These are phyloP conservation scores for Cynocephalus volans DNA, from an alignment of 2,113 vertebrate genomes.

Conservation along the genomic window DNA sequence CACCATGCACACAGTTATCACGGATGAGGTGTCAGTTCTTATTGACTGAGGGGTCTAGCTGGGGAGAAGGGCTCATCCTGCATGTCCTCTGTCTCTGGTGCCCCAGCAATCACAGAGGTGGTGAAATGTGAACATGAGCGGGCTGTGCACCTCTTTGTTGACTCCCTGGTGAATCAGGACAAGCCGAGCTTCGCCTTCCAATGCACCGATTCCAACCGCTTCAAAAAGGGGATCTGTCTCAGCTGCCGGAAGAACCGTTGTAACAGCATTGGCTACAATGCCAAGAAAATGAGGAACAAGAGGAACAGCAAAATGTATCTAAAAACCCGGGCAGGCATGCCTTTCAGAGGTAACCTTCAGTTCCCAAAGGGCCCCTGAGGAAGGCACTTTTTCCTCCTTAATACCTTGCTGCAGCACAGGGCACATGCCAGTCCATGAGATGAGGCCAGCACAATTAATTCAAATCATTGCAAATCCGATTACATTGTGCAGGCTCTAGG, in stretches of 20 bases:
- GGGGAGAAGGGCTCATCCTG: not conserved
- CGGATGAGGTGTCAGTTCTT: not conserved
- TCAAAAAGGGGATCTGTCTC: slow-evolving; percentile 98
- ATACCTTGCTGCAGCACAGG: not conserved
- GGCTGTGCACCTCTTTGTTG: slow-evolving; percentile 96
- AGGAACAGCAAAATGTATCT: slow-evolving; percentile 98
- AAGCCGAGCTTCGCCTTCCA: slow-evolving; percentile 97
- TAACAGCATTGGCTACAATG: slow-evolving; percentile 96
- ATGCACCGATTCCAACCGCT: slow-evolving; percentile 94
- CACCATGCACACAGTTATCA: not conserved
- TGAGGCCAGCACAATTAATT: not conserved
- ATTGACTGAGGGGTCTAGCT: not conserved
- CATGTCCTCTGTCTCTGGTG: not conserved
- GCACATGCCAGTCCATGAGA: not conserved
- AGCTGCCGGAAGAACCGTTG: slow-evolving; percentile 99
- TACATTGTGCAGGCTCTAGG: not conserved
- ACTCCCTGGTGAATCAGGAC: slow-evolving; percentile 96
- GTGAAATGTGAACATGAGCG: slow-evolving; percentile 97
- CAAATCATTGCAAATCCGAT: not conserved
- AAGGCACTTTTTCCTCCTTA: not conserved
- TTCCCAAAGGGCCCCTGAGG: accelerated
- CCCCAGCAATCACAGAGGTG: slow-evolving; percentile 93
- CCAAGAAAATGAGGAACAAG: slow-evolving; percentile 92
- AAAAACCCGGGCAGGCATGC: slow-evolving; percentile 96
- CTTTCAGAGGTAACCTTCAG: slow-evolving; percentile 93